Evolutionary conservation across 1,140 invertebrate species (phyloP).

Genomic region (Aethina tumida): DNA sequence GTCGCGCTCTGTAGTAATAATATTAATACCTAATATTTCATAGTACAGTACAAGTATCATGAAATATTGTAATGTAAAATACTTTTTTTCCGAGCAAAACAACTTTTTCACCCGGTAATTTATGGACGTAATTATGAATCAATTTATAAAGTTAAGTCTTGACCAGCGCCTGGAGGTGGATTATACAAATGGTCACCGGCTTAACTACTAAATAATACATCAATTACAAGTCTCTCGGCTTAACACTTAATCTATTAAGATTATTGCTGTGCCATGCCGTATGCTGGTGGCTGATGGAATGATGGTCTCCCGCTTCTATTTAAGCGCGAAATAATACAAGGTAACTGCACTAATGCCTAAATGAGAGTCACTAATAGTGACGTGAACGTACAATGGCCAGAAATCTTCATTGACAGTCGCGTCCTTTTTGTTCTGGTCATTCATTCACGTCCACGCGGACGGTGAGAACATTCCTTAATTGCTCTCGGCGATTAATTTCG

Average conservation of each 20-base stretch:
- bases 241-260: slow-evolving; percentile 19
- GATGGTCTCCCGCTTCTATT: no score
- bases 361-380: no score
- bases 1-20: slow-evolving; percentile 4
- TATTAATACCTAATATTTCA: slow-evolving; percentile 8
- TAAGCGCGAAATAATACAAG: no score
- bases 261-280: no score
- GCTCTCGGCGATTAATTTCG: no score
- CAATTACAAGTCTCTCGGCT: slow-evolving; percentile 15
- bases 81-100: slow-evolving; percentile 13
- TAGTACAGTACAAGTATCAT: not conserved
- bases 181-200: slow-evolving; percentile 16
- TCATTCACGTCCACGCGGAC: no score
- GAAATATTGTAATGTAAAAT: slow-evolving; percentile 8
- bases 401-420: no score
- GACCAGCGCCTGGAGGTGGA: slow-evolving; percentile 5
- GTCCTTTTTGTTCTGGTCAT: no score
- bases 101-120: slow-evolving; percentile 12
- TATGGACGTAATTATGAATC: slow-evolving; percentile 16
- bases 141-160: slow-evolving; percentile 13
- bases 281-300: no score
- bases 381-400: no score
- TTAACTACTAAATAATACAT: slow-evolving; percentile 17
- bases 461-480: no score
- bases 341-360: no score